These are phyloP conservation scores for Mystacides longicornis DNA, from an alignment of 2,888 invertebrate species.

Conservation along the genomic window DNA sequence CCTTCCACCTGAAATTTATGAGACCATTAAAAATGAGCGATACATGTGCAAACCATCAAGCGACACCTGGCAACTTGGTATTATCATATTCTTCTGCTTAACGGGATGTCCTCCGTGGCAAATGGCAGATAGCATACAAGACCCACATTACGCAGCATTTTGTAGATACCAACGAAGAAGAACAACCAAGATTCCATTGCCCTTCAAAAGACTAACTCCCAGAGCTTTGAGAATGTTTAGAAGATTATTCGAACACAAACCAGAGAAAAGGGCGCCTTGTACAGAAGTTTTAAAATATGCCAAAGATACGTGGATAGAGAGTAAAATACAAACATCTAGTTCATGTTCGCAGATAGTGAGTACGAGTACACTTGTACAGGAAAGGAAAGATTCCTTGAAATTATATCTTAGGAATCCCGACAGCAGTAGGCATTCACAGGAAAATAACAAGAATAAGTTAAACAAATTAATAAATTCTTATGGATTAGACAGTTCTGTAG, in stretches of 20 bases:
- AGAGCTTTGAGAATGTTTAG: slow-evolving; percentile 62
- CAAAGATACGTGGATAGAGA: slow-evolving; percentile 53
- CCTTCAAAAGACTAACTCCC: slow-evolving; percentile 58
- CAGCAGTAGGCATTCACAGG: slow-evolving; percentile 43
- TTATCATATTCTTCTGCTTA: slow-evolving; percentile 59
- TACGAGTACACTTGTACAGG: slow-evolving; percentile 31
- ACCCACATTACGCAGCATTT: slow-evolving; percentile 57
- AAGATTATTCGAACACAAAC: slow-evolving; percentile 60
- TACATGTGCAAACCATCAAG: slow-evolving; percentile 59
- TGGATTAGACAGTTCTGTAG: slow-evolving; percentile 57
- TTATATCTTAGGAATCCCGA: slow-evolving; percentile 44
- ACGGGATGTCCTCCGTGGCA: slow-evolving; percentile 67
- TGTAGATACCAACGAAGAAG: slow-evolving; percentile 59
- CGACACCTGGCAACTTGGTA: slow-evolving; percentile 73
- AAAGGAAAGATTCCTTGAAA: slow-evolving; percentile 44
- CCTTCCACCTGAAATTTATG: slow-evolving; percentile 53
- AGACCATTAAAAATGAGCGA: slow-evolving; percentile 52
- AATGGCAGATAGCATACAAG: slow-evolving; percentile 64
- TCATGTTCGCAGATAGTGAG: slow-evolving; percentile 38
- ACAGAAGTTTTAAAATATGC: slow-evolving; percentile 53
- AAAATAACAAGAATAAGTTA: slow-evolving; percentile 48
- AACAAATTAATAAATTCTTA: slow-evolving; percentile 50
- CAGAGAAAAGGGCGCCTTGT: slow-evolving; percentile 55
- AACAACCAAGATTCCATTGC: slow-evolving; percentile 52
- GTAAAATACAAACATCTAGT: slow-evolving; percentile 44